Base-by-base conservation (phyloP, 2,888 invertebrate genomes). In the Zeuzera pyrina region DNA sequence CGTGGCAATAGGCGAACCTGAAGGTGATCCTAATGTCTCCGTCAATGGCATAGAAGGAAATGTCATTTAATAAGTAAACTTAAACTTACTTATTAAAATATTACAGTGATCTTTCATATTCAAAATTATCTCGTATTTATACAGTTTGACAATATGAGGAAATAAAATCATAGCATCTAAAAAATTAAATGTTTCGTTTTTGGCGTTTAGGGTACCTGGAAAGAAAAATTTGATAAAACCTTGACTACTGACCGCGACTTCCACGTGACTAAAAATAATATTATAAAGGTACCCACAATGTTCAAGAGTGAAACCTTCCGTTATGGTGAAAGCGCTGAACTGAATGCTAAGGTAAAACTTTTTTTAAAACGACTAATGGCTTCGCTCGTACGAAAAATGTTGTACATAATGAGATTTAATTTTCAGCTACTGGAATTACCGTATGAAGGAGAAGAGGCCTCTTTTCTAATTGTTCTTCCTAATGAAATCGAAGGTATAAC, bases 381-480 rank as follows among this genome's bases (percentile, higher is more conserved):
- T 2, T 14, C 7, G 25, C 12, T 30, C 15, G 30, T n/a, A n/a
- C n/a, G n/a, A 24, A 12, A 12, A 7, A 30, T 25, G 14, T 31
- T 28, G 21, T 28, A 13, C 10, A 15, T 15, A 4, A 8, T 8
- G 8, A 8, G 5, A 19, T 19, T 19, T 19, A 5, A 19, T 5
- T 19, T 19, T 24, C 30, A 86, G 88, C 86, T 91, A 7, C 56
- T 96, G 28, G 90, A 91, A 64, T 37, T 96, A 49, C 89, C 89
- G 0, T 96, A 94, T 57, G 71, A 83, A 50, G 89, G 89, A 31
- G 79, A 84, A 0, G 83, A 89, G 39, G 58, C 91, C 8, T 89
- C 89, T 29, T 87, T 95, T 86, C 48, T 93, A 0, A 76, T 95
- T 16, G 73, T 93, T 24, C 72, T 95, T 31, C 95, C 95, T 0